These are phyloP conservation scores for Drosophila tanythrix DNA, from an alignment of 2,888 invertebrate genomes.

Conservation along the genomic window DNA sequence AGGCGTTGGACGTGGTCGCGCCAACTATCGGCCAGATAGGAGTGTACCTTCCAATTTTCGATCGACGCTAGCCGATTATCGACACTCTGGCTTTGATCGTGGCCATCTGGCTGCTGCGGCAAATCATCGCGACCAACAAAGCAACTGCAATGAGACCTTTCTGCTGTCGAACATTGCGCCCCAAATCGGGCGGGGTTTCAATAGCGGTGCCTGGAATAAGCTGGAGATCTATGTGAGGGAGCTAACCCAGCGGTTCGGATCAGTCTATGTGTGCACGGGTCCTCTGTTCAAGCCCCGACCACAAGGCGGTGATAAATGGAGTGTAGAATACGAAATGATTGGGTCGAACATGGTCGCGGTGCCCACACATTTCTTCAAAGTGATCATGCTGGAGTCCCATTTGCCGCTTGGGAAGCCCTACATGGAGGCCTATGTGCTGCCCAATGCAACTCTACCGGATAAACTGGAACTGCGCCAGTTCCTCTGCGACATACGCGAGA, in stretches of 20 bases:
- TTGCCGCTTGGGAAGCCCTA: conserved; percentile 88
- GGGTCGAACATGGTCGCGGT: conserved; percentile 96
- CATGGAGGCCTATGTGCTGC: conserved; percentile 96
- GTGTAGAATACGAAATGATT: conserved; percentile 95
- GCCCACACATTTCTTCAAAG: conserved; percentile 99
- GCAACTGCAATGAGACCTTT: conserved; percentile 95
- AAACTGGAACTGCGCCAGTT: conserved; percentile 90
- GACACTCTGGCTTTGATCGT: conserved; percentile 95
- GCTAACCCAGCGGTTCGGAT: conserved; percentile 88
- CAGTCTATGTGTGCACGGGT: conserved; percentile 96
- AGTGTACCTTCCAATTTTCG: conserved; percentile 93
- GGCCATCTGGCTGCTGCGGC: conserved; percentile 99
- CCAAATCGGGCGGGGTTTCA: conserved; percentile 95
- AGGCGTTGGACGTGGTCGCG: conserved; percentile 89
- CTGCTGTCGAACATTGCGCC: conserved; percentile 97
- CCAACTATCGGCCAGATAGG: conserved; percentile 92
- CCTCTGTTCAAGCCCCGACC: conserved; percentile 95
- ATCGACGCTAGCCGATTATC: conserved; percentile 92
- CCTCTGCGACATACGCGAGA: conserved; percentile 93
- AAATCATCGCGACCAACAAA: conserved; percentile 92
- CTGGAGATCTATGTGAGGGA: conserved; percentile 93
- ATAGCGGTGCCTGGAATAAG: conserved; percentile 94
- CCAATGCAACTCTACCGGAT: conserved; percentile 92
- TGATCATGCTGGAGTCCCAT: conserved; percentile 91
- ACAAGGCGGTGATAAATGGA: conserved; percentile 89